Percentiles rank a stretch among this genome's conserved stretches.
Conservation (phyloP, 2,888 invertebrate species). For the Theretra japonica region DNA sequence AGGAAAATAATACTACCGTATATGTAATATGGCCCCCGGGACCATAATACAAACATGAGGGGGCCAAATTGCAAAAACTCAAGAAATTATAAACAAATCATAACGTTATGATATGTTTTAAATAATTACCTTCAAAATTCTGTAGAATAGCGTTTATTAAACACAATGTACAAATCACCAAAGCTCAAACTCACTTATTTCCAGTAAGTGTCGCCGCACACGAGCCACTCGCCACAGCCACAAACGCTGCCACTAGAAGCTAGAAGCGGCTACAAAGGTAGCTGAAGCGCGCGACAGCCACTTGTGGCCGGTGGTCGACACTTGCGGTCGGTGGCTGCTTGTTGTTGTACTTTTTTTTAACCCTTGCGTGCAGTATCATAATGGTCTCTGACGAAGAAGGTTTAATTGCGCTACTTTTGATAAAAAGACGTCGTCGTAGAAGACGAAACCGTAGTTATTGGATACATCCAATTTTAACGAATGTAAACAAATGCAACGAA, state of each 20-base stretch:
- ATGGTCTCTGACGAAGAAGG: conserved; percentile 49
- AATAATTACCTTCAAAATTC: no score
- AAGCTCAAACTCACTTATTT: no score
- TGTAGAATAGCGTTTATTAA: no score
- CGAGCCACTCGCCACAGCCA: conserved; percentile 30
- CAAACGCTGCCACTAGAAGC: conserved; percentile 43
- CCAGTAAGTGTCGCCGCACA: conserved; percentile 20
- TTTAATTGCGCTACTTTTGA: conserved; percentile 44
- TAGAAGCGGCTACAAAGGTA: conserved; percentile 43
- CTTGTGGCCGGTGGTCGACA: conserved; percentile 42
- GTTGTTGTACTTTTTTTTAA: conserved; percentile 35
- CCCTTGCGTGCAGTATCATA: conserved; percentile 37
- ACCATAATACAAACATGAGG: no score
- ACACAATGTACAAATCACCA: no score
- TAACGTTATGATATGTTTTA: no score
- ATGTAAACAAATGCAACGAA: conserved; percentile 42
- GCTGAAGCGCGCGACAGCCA: conserved; percentile 47
- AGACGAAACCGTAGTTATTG: conserved; percentile 42
- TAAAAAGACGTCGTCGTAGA: conserved; percentile 45
- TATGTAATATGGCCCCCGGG: no score
- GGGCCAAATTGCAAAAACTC: no score
- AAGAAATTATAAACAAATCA: no score
- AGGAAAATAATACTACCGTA: no score
- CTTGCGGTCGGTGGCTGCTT: conserved; percentile 39
- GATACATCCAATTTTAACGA: conserved; percentile 45